A percentile compares a stretch with the other conserved stretches of the same genome.
phyloP scores from a whole-genome alignment of 2,888 invertebrate species.

The Digitonthophagus gazella region DNA sequence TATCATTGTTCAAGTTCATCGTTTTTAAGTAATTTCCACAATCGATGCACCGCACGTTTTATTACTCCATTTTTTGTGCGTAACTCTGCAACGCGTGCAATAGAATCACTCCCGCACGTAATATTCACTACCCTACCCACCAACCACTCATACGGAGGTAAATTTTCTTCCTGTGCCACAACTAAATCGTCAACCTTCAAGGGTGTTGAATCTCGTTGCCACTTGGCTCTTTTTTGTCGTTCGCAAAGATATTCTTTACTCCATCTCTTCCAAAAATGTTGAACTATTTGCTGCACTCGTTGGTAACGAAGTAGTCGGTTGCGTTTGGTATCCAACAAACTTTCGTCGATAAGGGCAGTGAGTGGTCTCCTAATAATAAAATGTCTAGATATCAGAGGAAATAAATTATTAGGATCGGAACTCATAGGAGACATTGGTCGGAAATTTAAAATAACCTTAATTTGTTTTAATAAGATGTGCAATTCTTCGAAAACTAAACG shows the following conservation, averaged over 20 bases:
- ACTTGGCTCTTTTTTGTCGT: background rate
- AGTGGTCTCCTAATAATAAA: background rate
- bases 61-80: too few relatives aligned
- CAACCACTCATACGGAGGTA: background rate
- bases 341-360: background rate
- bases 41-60: too few relatives aligned
- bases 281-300: background rate
- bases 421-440: slow-evolving; percentile 1
- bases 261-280: slow-evolving; percentile 13
- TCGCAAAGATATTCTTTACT: background rate
- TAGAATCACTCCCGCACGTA: background rate
- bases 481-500: background rate
- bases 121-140: background rate
- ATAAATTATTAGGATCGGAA: slow-evolving; percentile 4
- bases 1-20: too few relatives aligned
- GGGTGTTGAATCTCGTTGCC: background rate
- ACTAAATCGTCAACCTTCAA: slow-evolving; percentile 3
- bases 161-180: slow-evolving; percentile 1
- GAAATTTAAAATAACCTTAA: background rate
- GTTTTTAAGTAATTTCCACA: too few relatives aligned
- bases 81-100: background rate
- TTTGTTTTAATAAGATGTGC: background rate
- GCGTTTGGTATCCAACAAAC: background rate
- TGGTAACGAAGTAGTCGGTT: background rate
- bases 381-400: background rate